Base-by-base conservation (phyloP, 2,888 invertebrate genomes). In the Alcis repandata region DNA sequence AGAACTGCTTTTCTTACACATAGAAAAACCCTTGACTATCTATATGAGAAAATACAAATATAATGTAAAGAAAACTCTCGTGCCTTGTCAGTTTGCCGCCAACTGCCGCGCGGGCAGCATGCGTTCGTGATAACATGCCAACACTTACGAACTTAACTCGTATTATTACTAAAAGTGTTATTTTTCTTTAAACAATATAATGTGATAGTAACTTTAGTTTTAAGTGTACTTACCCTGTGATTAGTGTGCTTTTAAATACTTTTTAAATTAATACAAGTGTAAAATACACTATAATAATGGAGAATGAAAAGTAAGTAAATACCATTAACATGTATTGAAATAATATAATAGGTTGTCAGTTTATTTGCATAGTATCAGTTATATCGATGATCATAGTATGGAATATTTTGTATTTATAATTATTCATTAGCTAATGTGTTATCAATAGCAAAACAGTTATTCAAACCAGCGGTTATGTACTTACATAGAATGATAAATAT, bases 221-320 rank as follows among this genome's bases (percentile, higher is more conserved):
- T 66, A 67, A 63, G 69, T 66, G 59, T 63, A 71, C 2, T 17
- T 22, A 68, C 60, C 70, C 84, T 89, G 88, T 89, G 88, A 88
- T 87, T 59, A 87, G 80, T 84, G 82, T 67, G 69, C 51, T 72
- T 68, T 33, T 54, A 79, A 63, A 20, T 41, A 56, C 36, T 33
- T 75, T 74, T 67, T 73, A 59, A 64, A 59, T 62, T 63, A 60
- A 68, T 27, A 68, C 71, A 70, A 76, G 76, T 78, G 71, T n/a
- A n/a, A n/a, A n/a, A n/a, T n/a, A n/a, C n/a, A n/a, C 6, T 60
- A 13, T 8, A 45, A 71, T 75, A 73, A 91, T 91, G 91, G 85
- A 84, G 40, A 86, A 87, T 48, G 87, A 87, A 73, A 89, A 88
- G 91, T 91, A 68, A 90, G 91, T 90, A 68, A 68, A 54, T 43